Evolutionary conservation across 2,888 invertebrate genomes (phyloP), one percentile per base, ranked within the genome.

Genomic region (Mongoloraphidia duomilia): DNA sequence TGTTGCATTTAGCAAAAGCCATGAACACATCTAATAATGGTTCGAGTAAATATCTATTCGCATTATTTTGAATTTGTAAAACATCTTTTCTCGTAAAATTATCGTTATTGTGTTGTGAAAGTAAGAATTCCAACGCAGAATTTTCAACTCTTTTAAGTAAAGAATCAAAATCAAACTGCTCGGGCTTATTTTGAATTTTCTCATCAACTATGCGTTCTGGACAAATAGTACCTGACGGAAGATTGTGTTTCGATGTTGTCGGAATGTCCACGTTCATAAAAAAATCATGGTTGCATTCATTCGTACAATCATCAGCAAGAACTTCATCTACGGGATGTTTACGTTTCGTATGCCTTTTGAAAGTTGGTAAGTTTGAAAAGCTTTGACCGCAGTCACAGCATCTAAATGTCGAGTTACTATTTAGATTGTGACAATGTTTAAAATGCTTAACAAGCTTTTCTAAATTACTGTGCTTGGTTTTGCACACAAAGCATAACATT

Each of bases 311-410:
- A n/a, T n/a, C n/a, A n/a, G n/a, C n/a, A n/a, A n/a, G n/a, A n/a
- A n/a, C n/a, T n/a, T n/a, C n/a, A n/a, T n/a, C n/a, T n/a, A n/a
- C 41, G 35, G 40, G 9, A 42, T 46, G 50, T 34, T 50, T 41
- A 10, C 48, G 47, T 45, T 47, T 47, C 37, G 47, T 14, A 36
- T 53, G 49, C 37, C 46, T 53, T 47, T 49, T 53, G 42, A 53
- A 53, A 47, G 47, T 50, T 12, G 35, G 33, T 41, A 50, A 34
- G 36, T 44, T 53, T 46, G 45, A 41, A 49, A 53, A 52, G 49
- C 2, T 47, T 50, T 50, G 50, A 37, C 11, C 12, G 34, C 43
- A 47, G 34, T 50, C 49, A 46, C 34, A 49, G 42, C 50, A 47
- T 34, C 41, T 41, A 41, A 45, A 34, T 34, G 40, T n/a, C 11